Evolutionary conservation across 2,888 invertebrate genomes (phyloP), one percentile per base, ranked within the genome.

Genomic region (Cephus nigrinus): DNA sequence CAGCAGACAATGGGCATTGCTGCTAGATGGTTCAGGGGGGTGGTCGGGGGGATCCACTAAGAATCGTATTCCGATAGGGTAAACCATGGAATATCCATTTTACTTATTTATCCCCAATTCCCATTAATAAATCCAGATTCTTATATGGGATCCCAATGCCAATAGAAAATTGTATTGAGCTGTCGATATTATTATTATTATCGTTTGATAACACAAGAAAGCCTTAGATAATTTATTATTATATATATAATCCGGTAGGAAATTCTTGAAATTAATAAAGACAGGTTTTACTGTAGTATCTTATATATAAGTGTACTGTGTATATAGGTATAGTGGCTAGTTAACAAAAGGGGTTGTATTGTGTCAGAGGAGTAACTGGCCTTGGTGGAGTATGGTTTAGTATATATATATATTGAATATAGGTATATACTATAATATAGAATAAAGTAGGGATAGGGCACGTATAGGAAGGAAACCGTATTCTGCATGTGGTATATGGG

Each of bases 1-100:
- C 86, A 89, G 87, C 88, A 88, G 55, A 55, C 55, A 55, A 55
- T 55, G 55, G 55, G 55, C 23, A 55, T 55, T 55, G 55, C 55
- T 55, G 55, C 23, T 2, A 55, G n/a, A 30, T 34, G 72, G n/a
- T 32, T 11, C 1, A 23, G 33, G 15, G 12, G 32, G 72, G 4
- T 35, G 73, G 15, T 11, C 12, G 31, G 33, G 34, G 12, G 34
- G 9, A 23, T 55, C 23, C 23, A 15, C 55, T 23, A 33, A 68
- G 75, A 74, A 68, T 30, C 36, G 12, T 31, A 75, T 12, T 36
- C 34, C 71, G 32, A 34, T 72, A 72, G 72, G 72, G 72, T 33
- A 34, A 72, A 12, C 30, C n/a, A 69, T 33, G n/a, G 35, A 68
- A 68, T 15, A 23, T 73, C 34, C 15, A n/a, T 23, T 73, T 34